Percentiles rank a stretch among this genome's conserved stretches.
phyloP scores from a whole-genome alignment of 2,888 invertebrate species.

The Tanypteryx hageni region DNA sequence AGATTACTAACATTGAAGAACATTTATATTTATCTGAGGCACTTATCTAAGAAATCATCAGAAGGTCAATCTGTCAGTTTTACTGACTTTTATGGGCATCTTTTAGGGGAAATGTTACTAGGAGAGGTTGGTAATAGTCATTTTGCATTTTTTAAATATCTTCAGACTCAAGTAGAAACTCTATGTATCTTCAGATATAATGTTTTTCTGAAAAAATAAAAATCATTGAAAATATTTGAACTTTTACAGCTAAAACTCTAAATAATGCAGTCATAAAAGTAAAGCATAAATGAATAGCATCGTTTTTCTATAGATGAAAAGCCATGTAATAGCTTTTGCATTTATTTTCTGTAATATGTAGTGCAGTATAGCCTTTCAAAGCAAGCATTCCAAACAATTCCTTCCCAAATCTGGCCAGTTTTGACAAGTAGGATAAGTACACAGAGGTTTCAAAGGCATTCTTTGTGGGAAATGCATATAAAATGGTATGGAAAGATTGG shows the following conservation, averaged over 20 bases:
- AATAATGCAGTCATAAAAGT: constrained; percentile 68
- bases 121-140: constrained; percentile 69
- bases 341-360: too few relatives aligned
- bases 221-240: neutral
- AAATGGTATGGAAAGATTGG: too few relatives aligned
- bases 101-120: neutral
- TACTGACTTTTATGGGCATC: neutral
- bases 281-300: too few relatives aligned
- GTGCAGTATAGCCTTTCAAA: too few relatives aligned
- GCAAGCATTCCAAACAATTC: too few relatives aligned
- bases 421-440: too few relatives aligned
- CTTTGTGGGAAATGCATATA: too few relatives aligned
- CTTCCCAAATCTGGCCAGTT: too few relatives aligned
- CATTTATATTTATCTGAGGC: neutral
- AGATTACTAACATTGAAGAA: constrained; percentile 71
- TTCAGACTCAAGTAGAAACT: too few relatives aligned
- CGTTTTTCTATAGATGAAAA: too few relatives aligned
- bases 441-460: too few relatives aligned
- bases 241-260: constrained; percentile 69
- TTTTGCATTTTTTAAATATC: neutral
- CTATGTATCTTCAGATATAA: neutral
- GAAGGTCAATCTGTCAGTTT: neutral
- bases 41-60: constrained; percentile 69
- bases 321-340: too few relatives aligned
- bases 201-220: neutral